phyloP scores from a whole-genome alignment of 2,888 invertebrate genomes.

The Pteria penguin region DNA sequence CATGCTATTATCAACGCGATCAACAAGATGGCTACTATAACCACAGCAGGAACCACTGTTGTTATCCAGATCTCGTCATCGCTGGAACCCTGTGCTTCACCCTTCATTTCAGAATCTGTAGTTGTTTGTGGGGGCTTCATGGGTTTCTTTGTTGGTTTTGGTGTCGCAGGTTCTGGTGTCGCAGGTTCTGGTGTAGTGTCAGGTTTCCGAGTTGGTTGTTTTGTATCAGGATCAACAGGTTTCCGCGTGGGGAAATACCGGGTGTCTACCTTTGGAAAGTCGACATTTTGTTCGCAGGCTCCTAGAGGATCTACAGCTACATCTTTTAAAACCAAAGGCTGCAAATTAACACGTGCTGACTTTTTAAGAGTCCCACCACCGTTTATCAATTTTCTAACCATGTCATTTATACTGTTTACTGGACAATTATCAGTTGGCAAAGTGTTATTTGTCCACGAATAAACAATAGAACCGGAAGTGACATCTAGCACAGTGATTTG shows the following conservation, averaged over 20 bases:
- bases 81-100: slow-evolving; percentile 46
- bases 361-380: slow-evolving; percentile 78
- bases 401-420: slow-evolving; percentile 86
- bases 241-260: neutral
- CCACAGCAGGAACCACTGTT: slow-evolving; percentile 91
- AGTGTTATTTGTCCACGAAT: slow-evolving; percentile 91
- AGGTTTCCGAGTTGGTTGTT: neutral
- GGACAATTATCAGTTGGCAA: slow-evolving; percentile 89
- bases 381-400: slow-evolving; percentile 82
- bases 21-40: slow-evolving; percentile 90
- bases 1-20: slow-evolving; percentile 93
- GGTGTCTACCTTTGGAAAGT: slow-evolving; percentile 59
- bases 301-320: slow-evolving; percentile 64
- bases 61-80: slow-evolving; percentile 83
- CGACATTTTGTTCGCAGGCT: slow-evolving; percentile 79
- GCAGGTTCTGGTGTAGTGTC: slow-evolving; percentile 9
- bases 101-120: slow-evolving; percentile 34
- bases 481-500: slow-evolving; percentile 88
- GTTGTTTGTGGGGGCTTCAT: slow-evolving; percentile 29
- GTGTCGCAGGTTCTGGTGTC: slow-evolving; percentile 16
- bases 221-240: neutral
- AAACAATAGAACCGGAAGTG: slow-evolving; percentile 82
- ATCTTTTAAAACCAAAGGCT: slow-evolving; percentile 60
- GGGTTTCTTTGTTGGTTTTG: slow-evolving; percentile 17
- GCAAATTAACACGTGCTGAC: slow-evolving; percentile 62